Conservation (phyloP, 2,888 invertebrate species). For the Drosophila seclusa region DNA sequence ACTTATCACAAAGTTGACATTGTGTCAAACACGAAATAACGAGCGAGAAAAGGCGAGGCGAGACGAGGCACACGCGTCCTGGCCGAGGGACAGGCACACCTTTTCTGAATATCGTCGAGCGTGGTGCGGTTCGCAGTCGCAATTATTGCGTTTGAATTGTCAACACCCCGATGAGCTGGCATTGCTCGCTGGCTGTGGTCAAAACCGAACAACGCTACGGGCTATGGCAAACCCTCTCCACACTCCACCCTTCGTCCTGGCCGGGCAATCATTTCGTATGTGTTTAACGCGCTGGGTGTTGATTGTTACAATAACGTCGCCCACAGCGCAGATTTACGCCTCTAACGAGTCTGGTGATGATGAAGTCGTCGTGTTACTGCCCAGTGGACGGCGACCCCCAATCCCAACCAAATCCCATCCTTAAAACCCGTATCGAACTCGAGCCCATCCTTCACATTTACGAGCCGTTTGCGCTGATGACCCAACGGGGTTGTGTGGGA, state of each 20-base stretch:
- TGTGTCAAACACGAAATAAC: conserved; percentile 79
- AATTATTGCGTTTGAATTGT: conserved; percentile 81
- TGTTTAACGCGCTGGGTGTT: conserved; percentile 75
- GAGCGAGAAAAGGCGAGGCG: conserved; percentile 44
- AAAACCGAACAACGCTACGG: conserved; percentile 69
- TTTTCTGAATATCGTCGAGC: conserved; percentile 57
- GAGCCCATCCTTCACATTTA: conserved; percentile 35
- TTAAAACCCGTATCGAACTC: neutral
- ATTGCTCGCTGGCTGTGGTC: conserved; percentile 62
- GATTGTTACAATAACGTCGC: conserved; percentile 80
- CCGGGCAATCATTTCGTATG: conserved; percentile 61
- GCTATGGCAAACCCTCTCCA: conserved; percentile 29
- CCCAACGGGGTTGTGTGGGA: conserved; percentile 42
- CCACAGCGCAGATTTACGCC: conserved; percentile 77
- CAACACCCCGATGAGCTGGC: conserved; percentile 72
- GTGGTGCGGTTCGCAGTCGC: conserved; percentile 69
- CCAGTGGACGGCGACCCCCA: conserved; percentile 25
- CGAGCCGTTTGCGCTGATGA: conserved; percentile 47
- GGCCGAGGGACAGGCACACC: conserved; percentile 53
- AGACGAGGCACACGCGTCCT: conserved; percentile 44
- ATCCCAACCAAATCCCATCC: conserved; percentile 16
- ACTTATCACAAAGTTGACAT: conserved; percentile 81
- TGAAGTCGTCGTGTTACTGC: conserved; percentile 43
- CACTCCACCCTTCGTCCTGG: conserved; percentile 4
- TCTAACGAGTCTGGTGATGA: conserved; percentile 65